Conservation (phyloP, 2,113 vertebrate genomes). For the Chlorodrepanis virens region DNA sequence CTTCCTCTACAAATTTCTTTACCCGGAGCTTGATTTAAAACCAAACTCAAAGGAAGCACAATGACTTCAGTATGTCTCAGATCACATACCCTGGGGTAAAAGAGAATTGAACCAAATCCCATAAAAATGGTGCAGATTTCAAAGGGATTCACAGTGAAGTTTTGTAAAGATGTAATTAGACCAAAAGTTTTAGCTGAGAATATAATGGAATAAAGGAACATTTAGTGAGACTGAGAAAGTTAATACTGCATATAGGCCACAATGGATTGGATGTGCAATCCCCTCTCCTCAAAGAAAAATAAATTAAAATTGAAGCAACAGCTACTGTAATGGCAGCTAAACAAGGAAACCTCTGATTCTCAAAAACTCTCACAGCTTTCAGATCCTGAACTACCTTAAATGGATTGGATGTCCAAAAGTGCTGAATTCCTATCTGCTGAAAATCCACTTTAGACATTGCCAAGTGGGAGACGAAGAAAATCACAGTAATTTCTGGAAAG, state of each 20-base stretch:
- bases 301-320: neutral
- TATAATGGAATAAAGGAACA: neutral
- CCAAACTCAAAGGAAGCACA: slow-evolving; percentile 7
- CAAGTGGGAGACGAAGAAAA: neutral
- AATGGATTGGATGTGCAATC: neutral
- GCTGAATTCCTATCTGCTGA: neutral
- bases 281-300: neutral
- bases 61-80: neutral
- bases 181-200: neutral
- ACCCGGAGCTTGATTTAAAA: neutral
- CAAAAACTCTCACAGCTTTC: neutral
- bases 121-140: neutral
- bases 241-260: neutral
- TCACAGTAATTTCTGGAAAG: neutral
- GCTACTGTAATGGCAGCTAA: neutral
- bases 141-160: neutral
- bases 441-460: neutral
- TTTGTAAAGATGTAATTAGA: neutral
- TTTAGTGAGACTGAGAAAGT: neutral
- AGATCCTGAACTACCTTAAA: neutral
- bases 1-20: slow-evolving; percentile 32
- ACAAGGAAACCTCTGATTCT: neutral
- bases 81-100: neutral
- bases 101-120: neutral
- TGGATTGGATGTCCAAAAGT: neutral